These are phyloP conservation scores for Oceanodroma leucorhoa DNA, from an alignment of 2,797 vertebrate species.

Conservation along the genomic window DNA sequence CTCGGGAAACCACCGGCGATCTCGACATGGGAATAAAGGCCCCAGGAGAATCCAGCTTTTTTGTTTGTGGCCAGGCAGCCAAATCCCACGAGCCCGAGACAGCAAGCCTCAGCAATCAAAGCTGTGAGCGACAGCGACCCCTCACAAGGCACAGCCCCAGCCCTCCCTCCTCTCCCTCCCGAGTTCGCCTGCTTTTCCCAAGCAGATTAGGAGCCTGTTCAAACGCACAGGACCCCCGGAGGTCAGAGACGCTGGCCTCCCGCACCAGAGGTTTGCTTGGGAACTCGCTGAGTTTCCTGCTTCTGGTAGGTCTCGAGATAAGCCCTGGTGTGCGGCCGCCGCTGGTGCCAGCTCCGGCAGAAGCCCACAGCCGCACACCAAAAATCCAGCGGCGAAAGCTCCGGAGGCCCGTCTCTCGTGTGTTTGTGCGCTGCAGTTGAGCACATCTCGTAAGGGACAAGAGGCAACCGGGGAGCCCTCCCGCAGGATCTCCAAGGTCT, in stretches of 20 bases:
- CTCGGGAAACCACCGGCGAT: not conserved
- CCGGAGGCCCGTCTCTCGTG: fast-evolving
- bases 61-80: not conserved
- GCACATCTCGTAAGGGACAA: not conserved
- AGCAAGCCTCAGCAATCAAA: conserved; percentile 57
- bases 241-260: conserved; percentile 16
- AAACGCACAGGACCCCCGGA: not conserved
- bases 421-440: not conserved
- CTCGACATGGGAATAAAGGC: conserved; percentile 30
- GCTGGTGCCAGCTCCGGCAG: fast-evolving
- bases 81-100: not conserved
- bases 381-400: not conserved
- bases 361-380: fast-evolving
- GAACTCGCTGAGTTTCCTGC: conserved; percentile 1
- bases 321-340: not conserved
- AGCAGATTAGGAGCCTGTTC: conserved; percentile 57
- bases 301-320: conserved; percentile 49
- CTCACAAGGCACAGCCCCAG: not conserved
- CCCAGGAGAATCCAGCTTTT: conserved; percentile 16
- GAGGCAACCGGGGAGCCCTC: fast-evolving
- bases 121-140: not conserved
- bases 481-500: not conserved
- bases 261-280: conserved; percentile 17
- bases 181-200: conserved; percentile 9
- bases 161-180: conserved; percentile 26